Evolutionary conservation across 2,113 vertebrate species (phyloP), one percentile per base, ranked within the genome.

Genomic region (Garra rufa): DNA sequence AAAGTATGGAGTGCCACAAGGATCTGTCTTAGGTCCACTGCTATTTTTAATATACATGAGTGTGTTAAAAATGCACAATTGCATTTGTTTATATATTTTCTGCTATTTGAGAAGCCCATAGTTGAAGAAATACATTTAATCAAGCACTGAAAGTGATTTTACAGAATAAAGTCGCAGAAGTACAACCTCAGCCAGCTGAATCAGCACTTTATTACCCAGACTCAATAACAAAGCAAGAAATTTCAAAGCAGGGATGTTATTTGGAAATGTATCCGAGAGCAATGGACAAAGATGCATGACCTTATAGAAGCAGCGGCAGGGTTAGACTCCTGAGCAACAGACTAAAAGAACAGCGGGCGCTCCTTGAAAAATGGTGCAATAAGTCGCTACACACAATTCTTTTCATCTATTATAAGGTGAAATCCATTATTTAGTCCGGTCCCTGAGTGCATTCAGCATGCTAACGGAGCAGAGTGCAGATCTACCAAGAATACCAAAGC

Each of bases 341-440:
- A 43, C 69, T 26, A 24, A 24, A 17, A 43, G 38, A 50, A 41
- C 75, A 41, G 75, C 30, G 6, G 50, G 21, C 2, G 8, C 43
- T 61, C n/a, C 15, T 78, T 78, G 55, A 78, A 61, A 78, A 61
- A 61, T 78, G n/a, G 55, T 44, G 38, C 76, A 78, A 78, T 61
- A 78, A 61, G n/a, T 59, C 7, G 6, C 50, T 34, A 41, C 50
- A 57, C 50, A 11, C 19, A 77, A 77, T 57, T 57, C 55, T 26
- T 4, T 43, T 78, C 3, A 61, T 78, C 76, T 43, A 78, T 78
- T 61, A 43, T 59, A 43, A 61, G 55, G 55, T 17, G 34, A 44
- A 78, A 61, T 78, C 55, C 30, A 44, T 78, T 78, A 43, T 61
- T 38, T 61, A 41, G 75, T 57, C 21, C 30, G n/a, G 34, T 9